Evolutionary conservation across 1,140 invertebrate genomes (phyloP).

Genomic region (Diabrotica undecimpunctata): DNA sequence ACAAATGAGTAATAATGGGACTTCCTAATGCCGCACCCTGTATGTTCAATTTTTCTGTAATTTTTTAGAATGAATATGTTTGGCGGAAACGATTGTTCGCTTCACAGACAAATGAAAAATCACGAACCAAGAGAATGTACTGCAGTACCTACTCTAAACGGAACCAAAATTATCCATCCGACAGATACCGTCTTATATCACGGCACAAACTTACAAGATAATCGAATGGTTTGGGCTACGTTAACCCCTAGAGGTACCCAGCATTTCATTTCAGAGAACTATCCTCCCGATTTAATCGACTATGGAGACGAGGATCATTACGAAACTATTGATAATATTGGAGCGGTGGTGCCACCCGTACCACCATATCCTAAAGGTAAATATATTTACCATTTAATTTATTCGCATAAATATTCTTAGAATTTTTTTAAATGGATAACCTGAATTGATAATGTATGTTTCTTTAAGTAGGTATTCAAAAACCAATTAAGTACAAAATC

Average conservation of each 20-base stretch:
- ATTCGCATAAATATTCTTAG: too few relatives aligned
- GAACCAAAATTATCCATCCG: conserved; percentile 39
- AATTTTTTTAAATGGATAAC: too few relatives aligned
- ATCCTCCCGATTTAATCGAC: conserved; percentile 48
- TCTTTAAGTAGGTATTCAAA: too few relatives aligned
- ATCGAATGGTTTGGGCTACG: conserved; percentile 77
- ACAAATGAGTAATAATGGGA: too few relatives aligned
- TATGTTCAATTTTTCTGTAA: too few relatives aligned
- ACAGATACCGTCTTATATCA: conserved; percentile 40
- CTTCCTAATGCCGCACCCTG: too few relatives aligned
- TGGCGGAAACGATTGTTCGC: conserved; percentile 39
- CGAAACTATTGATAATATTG: conserved; percentile 65
- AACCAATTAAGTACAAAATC: too few relatives aligned
- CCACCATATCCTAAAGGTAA: conserved; percentile 38
- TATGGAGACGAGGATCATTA: conserved; percentile 66
- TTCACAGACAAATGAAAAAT: conserved; percentile 37
- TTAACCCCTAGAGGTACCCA: conserved; percentile 74
- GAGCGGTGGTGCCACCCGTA: conserved; percentile 38
- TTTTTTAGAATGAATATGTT: conserved; percentile 43
- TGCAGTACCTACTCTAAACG: conserved; percentile 31
- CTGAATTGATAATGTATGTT: too few relatives aligned
- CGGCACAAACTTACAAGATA: conserved; percentile 48
- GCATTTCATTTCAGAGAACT: conserved; percentile 63
- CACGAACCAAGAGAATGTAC: conserved; percentile 40
- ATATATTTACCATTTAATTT: conserved; percentile 10